These are phyloP conservation scores for Grammomys surdaster DNA, from an alignment of 2,113 vertebrate genomes.

Conservation along the genomic window DNA sequence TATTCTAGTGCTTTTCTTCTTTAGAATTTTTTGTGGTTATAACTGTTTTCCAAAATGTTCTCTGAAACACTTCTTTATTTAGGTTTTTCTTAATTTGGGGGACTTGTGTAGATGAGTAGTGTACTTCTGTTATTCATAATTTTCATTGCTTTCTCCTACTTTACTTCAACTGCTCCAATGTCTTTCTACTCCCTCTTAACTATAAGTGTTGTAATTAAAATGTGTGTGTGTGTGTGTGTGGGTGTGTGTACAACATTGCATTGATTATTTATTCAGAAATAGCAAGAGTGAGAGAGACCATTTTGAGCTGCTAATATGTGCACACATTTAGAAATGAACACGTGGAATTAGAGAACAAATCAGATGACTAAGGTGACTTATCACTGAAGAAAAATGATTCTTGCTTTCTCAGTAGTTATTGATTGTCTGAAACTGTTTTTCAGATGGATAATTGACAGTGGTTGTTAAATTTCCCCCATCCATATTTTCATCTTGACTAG, in stretches of 20 bases:
- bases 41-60: not conserved
- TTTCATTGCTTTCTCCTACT: not conserved
- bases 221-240: no score
- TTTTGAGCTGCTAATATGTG: not conserved
- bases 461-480: not conserved
- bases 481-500: not conserved
- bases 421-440: not conserved
- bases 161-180: not conserved
- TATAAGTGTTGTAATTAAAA: not conserved
- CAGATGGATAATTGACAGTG: not conserved
- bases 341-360: not conserved
- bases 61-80: not conserved
- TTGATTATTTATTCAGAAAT: no score
- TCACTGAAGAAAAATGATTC: not conserved
- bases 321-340: not conserved
- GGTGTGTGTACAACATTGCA: no score
- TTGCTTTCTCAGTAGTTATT: not conserved
- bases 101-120: not conserved
- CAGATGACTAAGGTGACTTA: not conserved
- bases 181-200: not conserved
- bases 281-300: not conserved
- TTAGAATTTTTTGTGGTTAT: not conserved
- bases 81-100: not conserved
- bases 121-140: not conserved
- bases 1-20: not conserved